Evolutionary conservation across 2,797 vertebrate species (phyloP).

Genomic region (Euthynnus affinis): DNA sequence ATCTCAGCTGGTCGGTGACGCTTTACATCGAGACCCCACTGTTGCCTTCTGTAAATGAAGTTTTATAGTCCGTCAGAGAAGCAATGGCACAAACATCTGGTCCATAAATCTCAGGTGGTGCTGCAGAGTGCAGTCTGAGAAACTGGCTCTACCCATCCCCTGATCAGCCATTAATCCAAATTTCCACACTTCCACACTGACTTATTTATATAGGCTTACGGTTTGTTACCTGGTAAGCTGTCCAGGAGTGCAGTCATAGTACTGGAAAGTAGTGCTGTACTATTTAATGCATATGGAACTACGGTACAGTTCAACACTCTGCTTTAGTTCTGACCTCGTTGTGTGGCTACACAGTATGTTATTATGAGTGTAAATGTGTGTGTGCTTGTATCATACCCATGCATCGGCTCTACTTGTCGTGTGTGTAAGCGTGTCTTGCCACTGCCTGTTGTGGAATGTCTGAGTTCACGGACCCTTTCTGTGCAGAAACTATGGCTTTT

Average conservation of each 20-base stretch:
- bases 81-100: slow-evolving; percentile 78
- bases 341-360: slow-evolving; percentile 6
- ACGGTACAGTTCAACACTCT: slow-evolving; percentile 7
- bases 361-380: slow-evolving; percentile 14
- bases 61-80: slow-evolving; percentile 74
- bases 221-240: slow-evolving; percentile 46
- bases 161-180: slow-evolving; percentile 73
- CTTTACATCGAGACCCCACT: slow-evolving; percentile 38
- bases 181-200: slow-evolving; percentile 61
- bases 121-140: slow-evolving; percentile 54
- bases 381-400: slow-evolving; percentile 14
- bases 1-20: background rate
- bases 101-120: slow-evolving; percentile 76
- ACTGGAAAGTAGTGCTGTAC: slow-evolving; percentile 25
- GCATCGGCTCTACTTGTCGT: background rate
- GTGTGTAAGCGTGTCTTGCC: slow-evolving; percentile 51
- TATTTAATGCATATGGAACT: slow-evolving; percentile 28
- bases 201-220: slow-evolving; percentile 32
- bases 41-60: slow-evolving; percentile 66
- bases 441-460: slow-evolving; percentile 77
- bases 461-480: slow-evolving; percentile 54
- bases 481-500: slow-evolving; percentile 60
- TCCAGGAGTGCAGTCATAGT: slow-evolving; percentile 24
- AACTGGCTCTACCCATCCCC: slow-evolving; percentile 57
- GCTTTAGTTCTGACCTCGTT: slow-evolving; percentile 8